Base-by-base conservation (phyloP, 2,888 invertebrate species). In the Drosophila vallismaia region DNA sequence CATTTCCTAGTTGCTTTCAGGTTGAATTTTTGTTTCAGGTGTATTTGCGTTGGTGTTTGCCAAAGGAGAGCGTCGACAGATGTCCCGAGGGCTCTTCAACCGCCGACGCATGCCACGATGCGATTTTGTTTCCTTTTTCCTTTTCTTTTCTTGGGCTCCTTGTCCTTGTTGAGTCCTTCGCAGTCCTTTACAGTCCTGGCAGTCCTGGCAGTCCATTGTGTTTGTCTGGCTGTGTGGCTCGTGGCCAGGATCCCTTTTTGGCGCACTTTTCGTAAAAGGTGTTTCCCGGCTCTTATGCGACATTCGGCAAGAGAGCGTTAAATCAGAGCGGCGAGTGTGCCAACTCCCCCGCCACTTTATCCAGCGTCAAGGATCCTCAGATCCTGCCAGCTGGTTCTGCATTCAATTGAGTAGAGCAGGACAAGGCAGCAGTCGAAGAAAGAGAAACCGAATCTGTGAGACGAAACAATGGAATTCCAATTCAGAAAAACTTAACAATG, bases 181-280 rank as follows among this genome's bases (percentile, higher is more conserved):
- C 14, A 38, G 29, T 63, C 12, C 19, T 49, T 36, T 48, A 54
- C 36, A 48, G 29, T 59, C 38, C 36, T 31, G n/a, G 40, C n/a
- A 26, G 7, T 31, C 28, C 6, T 28, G 33, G 19, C 19, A 36
- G 12, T 40, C 53, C 58, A 56, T 59, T 57, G 40, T 40, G 40
- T 53, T 42, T 62, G 52, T 52, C 45, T 72, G 62, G 50, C 50
- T 44, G 49, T 52, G 40, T 52, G 40, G 59, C 67, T 59, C 58
- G 62, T 77, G 71, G 53, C 48, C 75, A 14, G 12, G 49, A 29
- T 29, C 50, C 68, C 64, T 55, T 81, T 80, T 81, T 81, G 80
- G 80, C 80, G 80, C 80, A 81, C 82, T 82, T 67, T 76, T 60
- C 58, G 64, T 7, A n/a, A 33, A 71, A 71, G 71, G 64, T 71